These are phyloP conservation scores for Myotis vivesi DNA, from an alignment of 2,797 vertebrate species.

Conservation along the genomic window DNA sequence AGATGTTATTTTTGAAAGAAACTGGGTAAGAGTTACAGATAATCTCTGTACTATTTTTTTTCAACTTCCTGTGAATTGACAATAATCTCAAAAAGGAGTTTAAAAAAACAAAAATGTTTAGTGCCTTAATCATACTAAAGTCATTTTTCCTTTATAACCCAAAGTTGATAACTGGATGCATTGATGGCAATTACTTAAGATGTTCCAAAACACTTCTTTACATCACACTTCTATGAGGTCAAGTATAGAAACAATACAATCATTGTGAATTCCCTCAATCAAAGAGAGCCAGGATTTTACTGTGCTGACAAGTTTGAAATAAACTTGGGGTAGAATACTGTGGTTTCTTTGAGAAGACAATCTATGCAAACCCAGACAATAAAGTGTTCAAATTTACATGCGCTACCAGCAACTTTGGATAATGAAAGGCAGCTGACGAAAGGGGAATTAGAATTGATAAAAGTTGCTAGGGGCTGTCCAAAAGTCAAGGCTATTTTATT, in stretches of 20 bases:
- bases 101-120: not conserved
- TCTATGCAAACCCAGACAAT: not conserved
- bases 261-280: not conserved
- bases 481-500: conserved; percentile 9
- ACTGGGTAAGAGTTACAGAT: not conserved
- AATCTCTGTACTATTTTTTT: not conserved
- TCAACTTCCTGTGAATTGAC: not conserved
- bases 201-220: not conserved
- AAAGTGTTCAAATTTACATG: not conserved
- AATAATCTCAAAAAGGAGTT: not conserved
- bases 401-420: not conserved
- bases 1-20: not conserved
- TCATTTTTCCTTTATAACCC: not conserved
- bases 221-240: not conserved
- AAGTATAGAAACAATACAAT: not conserved
- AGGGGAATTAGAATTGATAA: not conserved
- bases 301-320: not conserved
- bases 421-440: not conserved
- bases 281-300: not conserved
- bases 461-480: not conserved
- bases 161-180: not conserved
- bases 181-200: not conserved
- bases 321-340: not conserved
- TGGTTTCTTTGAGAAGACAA: not conserved
- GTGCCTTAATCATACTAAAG: not conserved